Conservation (phyloP, 35 echinoderm and acorn worm genomes). For the Apostichopus californicus region DNA sequence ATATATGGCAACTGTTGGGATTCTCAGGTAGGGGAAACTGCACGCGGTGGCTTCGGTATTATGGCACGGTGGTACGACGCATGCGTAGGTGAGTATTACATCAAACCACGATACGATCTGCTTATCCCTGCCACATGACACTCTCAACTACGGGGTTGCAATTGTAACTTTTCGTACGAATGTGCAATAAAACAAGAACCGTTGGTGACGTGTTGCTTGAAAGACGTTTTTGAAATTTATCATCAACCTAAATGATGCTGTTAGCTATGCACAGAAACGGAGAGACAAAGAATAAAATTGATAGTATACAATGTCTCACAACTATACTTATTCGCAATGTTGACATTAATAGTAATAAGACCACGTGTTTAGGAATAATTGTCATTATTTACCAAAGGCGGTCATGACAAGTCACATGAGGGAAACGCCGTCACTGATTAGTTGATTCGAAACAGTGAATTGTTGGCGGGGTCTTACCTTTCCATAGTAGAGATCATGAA, state of each 20-base stretch:
- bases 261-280: too few species aligned
- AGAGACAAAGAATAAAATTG: too few species aligned
- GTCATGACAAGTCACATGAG: not conserved
- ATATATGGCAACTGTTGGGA: slow-evolving; percentile 76
- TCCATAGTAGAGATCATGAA: too few species aligned
- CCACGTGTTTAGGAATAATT: not conserved
- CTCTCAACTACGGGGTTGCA: too few species aligned
- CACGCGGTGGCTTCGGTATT: slow-evolving; percentile 68
- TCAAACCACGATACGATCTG: too few species aligned
- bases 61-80: slow-evolving; percentile 86
- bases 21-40: slow-evolving; percentile 51
- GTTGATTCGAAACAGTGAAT: not conserved
- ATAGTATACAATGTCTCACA: too few species aligned
- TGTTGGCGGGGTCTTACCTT: not conserved
- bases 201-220: too few species aligned
- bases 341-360: not conserved
- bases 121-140: too few species aligned
- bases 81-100: slow-evolving; percentile 67
- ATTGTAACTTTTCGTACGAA: too few species aligned
- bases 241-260: too few species aligned
- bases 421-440: not conserved
- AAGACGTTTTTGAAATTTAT: too few species aligned
- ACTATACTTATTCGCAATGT: not conserved
- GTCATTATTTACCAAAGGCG: not conserved
- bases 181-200: too few species aligned